Conservation (phyloP, 2,797 vertebrate genomes). For the Muscicapa striata region DNA sequence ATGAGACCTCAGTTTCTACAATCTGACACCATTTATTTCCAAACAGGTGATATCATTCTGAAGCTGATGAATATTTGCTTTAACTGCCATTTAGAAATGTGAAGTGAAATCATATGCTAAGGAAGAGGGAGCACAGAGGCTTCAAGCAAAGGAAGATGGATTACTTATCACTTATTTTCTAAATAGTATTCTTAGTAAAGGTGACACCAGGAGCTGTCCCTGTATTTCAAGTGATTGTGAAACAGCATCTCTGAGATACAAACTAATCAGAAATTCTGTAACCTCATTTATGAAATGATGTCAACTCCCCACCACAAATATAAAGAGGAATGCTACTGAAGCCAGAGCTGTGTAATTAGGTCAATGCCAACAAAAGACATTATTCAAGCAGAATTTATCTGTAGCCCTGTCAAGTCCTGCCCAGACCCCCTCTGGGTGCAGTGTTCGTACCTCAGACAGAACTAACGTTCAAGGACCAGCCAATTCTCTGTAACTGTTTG, state of each 20-base stretch:
- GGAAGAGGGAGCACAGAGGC: neutral
- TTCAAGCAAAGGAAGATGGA: neutral
- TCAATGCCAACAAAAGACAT: neutral
- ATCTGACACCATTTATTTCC: neutral
- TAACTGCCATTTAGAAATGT: neutral
- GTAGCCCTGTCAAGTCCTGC: neutral
- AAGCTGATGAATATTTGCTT: neutral
- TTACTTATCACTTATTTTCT: neutral
- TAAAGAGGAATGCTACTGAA: neutral
- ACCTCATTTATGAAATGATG: constrained; percentile 10
- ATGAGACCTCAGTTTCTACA: neutral
- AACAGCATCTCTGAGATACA: neutral
- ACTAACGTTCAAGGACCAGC: constrained; percentile 86
- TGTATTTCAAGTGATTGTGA: neutral
- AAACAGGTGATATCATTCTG: neutral
- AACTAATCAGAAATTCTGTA: neutral
- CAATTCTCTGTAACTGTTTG: constrained; percentile 90
- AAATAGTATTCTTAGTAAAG: neutral
- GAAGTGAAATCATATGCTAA: neutral
- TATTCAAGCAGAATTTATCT: neutral
- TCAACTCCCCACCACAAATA: neutral
- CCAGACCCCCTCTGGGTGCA: neutral
- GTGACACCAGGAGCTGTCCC: neutral
- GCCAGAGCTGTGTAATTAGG: neutral
- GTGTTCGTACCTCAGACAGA: constrained; percentile 69